These are phyloP conservation scores for Anneissia japonica DNA, from an alignment of 35 echinoderm and acorn worm species.

Conservation along the genomic window DNA sequence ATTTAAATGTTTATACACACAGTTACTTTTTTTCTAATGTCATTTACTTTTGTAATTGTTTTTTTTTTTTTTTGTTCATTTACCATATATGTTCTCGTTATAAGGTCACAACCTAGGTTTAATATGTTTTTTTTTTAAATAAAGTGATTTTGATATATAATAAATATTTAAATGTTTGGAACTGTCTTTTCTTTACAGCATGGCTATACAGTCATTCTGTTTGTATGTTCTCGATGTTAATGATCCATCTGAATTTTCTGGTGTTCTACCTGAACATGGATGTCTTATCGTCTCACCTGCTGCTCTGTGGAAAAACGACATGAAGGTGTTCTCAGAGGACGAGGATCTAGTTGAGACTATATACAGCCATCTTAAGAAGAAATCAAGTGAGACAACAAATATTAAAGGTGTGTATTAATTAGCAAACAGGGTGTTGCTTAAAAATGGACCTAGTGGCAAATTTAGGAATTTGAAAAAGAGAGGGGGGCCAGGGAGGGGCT, in stretches of 20 bases:
- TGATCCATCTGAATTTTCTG: constrained; percentile 21
- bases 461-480: neutral
- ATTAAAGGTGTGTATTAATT: constrained; percentile 27
- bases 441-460: neutral
- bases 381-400: constrained; percentile 7
- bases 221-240: constrained; percentile 61
- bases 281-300: constrained; percentile 84
- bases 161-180: no score
- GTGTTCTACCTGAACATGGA: constrained; percentile 60
- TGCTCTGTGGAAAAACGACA: constrained; percentile 59
- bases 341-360: constrained; percentile 59
- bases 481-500: neutral
- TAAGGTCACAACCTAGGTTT: no score
- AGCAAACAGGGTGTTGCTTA: neutral
- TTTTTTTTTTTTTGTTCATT: no score
- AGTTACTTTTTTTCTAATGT: no score
- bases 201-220: constrained; percentile 55
- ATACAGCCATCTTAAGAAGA: constrained; percentile 26
- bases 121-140: no score
- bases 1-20: no score
- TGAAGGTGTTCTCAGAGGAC: constrained; percentile 62
- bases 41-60: no score
- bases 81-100: no score
- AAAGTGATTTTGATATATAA: no score
- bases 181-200: constrained; percentile 30